phyloP scores from a whole-genome alignment of 2,113 vertebrate genomes.

The Phocoena phocoena region DNA sequence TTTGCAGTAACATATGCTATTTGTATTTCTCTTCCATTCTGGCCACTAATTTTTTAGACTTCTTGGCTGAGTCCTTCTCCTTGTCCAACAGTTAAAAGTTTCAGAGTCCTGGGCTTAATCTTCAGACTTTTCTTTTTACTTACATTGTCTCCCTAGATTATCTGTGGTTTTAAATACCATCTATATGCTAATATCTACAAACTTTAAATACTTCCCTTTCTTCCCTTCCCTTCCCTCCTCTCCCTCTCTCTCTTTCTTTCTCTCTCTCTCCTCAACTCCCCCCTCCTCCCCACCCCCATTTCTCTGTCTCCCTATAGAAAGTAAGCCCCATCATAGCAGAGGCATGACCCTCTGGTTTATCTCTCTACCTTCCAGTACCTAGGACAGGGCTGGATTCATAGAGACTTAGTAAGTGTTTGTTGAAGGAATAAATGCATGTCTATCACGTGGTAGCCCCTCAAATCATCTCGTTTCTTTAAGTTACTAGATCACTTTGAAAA shows the following conservation, averaged over 20 bases:
- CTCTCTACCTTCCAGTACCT: background rate
- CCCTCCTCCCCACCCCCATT: background rate
- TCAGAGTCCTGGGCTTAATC: background rate
- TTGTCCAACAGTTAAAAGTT: background rate
- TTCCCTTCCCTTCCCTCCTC: background rate
- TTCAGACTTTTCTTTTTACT: background rate
- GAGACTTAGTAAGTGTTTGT: background rate
- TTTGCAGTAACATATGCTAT: background rate
- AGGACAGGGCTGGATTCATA: background rate
- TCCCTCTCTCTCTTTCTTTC: background rate
- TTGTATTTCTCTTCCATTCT: background rate
- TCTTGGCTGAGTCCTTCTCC: background rate
- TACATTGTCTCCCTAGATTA: background rate
- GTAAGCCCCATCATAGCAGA: background rate
- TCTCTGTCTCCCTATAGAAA: background rate
- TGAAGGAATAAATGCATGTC: background rate
- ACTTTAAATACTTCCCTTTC: background rate
- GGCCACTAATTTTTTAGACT: background rate
- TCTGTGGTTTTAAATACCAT: background rate
- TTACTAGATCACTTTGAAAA: conserved; percentile 12
- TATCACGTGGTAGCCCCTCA: background rate
- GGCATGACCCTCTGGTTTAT: background rate
- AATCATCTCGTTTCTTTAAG: background rate
- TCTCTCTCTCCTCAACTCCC: background rate
- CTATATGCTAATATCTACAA: background rate